Evolutionary conservation across 2,797 vertebrate species (phyloP).

Genomic region (Syngnathus acus): DNA sequence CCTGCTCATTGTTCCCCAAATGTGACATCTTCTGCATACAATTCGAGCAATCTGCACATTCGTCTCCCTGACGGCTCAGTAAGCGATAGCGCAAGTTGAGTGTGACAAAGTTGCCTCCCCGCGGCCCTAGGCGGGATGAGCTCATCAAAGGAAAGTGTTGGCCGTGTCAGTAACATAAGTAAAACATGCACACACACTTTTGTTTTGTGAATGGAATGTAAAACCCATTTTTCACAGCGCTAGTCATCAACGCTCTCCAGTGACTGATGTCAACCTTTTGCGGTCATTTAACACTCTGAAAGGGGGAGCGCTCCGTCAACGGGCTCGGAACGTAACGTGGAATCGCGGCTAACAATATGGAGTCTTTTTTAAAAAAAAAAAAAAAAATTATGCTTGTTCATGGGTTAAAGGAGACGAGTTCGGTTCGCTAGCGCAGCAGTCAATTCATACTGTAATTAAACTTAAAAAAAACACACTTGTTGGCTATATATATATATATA

Average conservation of each 20-base stretch:
- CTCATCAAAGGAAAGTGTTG: conserved; percentile 64
- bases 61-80: conserved; percentile 51
- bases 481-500: no score
- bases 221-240: conserved; percentile 3
- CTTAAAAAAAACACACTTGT: no score
- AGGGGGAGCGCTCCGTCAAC: not conserved
- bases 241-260: conserved; percentile 2
- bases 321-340: not conserved
- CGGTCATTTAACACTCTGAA: conserved; percentile 1
- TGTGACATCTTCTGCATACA: conserved; percentile 13
- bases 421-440: no score
- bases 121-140: conserved; percentile 54
- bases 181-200: conserved; percentile 30
- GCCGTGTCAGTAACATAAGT: conserved; percentile 36
- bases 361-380: not conserved
- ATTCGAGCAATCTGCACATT: conserved; percentile 29
- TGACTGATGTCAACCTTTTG: conserved; percentile 1
- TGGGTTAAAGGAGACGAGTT: no score
- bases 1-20: conserved; percentile 15
- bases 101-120: conserved; percentile 59
- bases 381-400: no score
- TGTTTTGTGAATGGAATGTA: conserved; percentile 25
- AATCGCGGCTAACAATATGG: not conserved
- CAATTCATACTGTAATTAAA: no score
- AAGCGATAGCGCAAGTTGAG: conserved; percentile 56